phyloP scores from a whole-genome alignment of 1,140 invertebrate species.

The Sitophilus oryzae region DNA sequence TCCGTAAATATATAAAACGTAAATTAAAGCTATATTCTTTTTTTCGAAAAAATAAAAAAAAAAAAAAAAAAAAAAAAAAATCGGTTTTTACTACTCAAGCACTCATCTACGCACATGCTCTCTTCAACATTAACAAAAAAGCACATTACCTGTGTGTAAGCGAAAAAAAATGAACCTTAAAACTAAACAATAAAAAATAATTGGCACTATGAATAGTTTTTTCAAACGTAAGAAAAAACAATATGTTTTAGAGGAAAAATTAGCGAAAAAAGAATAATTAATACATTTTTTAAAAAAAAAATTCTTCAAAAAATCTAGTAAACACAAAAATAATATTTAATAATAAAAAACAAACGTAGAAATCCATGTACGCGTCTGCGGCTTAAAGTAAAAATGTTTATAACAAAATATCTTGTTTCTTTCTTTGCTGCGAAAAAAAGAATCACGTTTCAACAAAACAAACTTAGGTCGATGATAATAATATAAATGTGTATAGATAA shows the following conservation, averaged over 20 bases:
- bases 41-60: neutral
- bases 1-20: neutral
- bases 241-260: conserved; percentile 4
- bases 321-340: no score
- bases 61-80: neutral
- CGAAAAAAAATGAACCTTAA: conserved; percentile 6
- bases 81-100: neutral
- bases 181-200: conserved; percentile 13
- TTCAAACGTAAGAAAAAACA: conserved; percentile 12
- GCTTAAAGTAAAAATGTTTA: no score
- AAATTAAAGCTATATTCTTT: conserved; percentile 4
- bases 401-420: no score
- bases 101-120: conserved; percentile 6
- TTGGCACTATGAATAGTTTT: conserved; percentile 21
- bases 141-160: conserved; percentile 6
- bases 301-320: conserved; percentile 8
- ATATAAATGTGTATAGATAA: conserved; percentile 13
- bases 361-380: conserved; percentile 32
- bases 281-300: conserved; percentile 15
- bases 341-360: conserved; percentile 29
- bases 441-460: conserved; percentile 36
- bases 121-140: conserved; percentile 12
- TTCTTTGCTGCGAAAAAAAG: no score
- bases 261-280: conserved; percentile 12
- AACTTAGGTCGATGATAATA: conserved; percentile 25